phyloP scores from a whole-genome alignment of 2,888 invertebrate genomes.

The Adelphocoris suturalis region DNA sequence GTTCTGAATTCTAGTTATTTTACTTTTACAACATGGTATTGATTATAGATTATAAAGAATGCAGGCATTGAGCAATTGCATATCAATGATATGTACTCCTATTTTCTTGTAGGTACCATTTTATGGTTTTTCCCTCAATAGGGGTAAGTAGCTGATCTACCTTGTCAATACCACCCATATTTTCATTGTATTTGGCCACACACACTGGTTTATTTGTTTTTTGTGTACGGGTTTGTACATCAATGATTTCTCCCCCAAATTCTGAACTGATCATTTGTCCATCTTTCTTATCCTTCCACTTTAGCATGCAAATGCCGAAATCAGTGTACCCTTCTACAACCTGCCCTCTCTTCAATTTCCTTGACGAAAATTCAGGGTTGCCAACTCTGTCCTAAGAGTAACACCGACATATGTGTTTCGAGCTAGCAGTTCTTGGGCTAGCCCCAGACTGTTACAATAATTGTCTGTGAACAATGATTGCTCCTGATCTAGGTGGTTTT shows the following conservation, averaged over 20 bases:
- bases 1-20: slow-evolving; percentile 1
- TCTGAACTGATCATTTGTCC: slow-evolving; percentile 50
- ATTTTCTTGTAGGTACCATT: slow-evolving; percentile 29
- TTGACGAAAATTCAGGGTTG: too few relatives aligned
- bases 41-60: slow-evolving; percentile 17
- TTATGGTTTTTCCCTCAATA: slow-evolving; percentile 6
- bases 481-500: not conserved
- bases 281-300: slow-evolving; percentile 70
- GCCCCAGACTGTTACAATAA: not conserved
- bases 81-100: not conserved
- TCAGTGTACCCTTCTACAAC: slow-evolving; percentile 16
- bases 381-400: too few relatives aligned
- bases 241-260: not conserved
- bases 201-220: not conserved
- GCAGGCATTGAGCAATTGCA: not conserved
- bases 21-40: slow-evolving; percentile 3
- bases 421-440: slow-evolving; percentile 1
- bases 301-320: slow-evolving; percentile 46
- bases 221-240: not conserved
- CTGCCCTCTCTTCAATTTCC: not conserved
- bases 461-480: slow-evolving; percentile 17
- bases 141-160: slow-evolving; percentile 1
- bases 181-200: slow-evolving; percentile 21
- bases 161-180: slow-evolving; percentile 28
- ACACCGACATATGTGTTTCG: not conserved